These are phyloP conservation scores for Pocillopora damicornis DNA, from an alignment of 64 coral and sea anemone species.

Conservation along the genomic window DNA sequence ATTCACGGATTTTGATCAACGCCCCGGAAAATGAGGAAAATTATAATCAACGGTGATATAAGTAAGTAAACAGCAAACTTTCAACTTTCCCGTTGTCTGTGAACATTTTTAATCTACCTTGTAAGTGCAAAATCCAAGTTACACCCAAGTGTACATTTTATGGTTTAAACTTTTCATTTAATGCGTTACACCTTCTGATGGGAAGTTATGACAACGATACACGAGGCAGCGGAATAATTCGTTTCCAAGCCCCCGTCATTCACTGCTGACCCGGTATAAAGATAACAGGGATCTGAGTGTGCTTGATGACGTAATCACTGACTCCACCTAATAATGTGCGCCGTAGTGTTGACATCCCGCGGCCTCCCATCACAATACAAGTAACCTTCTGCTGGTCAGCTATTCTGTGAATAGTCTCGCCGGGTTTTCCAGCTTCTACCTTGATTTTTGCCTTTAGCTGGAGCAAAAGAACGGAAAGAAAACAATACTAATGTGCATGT, in stretches of 20 bases:
- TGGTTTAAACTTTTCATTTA: too few relatives aligned
- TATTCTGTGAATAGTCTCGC: slow-evolving; percentile 36
- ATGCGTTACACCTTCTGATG: too few relatives aligned
- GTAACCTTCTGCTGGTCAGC: slow-evolving; percentile 27
- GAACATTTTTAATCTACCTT: too few relatives aligned
- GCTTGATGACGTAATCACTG: slow-evolving; percentile 71
- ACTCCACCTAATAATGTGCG: slow-evolving; percentile 67
- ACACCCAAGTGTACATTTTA: too few relatives aligned
- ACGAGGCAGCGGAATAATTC: neutral
- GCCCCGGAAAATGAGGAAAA: too few relatives aligned
- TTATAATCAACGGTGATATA: too few relatives aligned
- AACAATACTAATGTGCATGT: neutral
- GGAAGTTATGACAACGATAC: neutral
- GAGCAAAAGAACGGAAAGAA: neutral
- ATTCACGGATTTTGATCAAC: too few relatives aligned
- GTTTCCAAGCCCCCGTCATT: neutral
- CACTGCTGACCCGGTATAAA: slow-evolving; percentile 29
- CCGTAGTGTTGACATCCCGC: slow-evolving; percentile 31
- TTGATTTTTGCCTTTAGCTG: slow-evolving; percentile 35
- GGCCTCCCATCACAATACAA: slow-evolving; percentile 67
- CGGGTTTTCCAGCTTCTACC: slow-evolving; percentile 40
- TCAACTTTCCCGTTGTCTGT: too few relatives aligned
- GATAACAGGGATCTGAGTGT: slow-evolving; percentile 57
- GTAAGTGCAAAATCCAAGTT: too few relatives aligned
- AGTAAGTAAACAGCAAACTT: too few relatives aligned